Base-by-base conservation (phyloP, 1,140 invertebrate genomes). In the Phymastichus coffea region DNA sequence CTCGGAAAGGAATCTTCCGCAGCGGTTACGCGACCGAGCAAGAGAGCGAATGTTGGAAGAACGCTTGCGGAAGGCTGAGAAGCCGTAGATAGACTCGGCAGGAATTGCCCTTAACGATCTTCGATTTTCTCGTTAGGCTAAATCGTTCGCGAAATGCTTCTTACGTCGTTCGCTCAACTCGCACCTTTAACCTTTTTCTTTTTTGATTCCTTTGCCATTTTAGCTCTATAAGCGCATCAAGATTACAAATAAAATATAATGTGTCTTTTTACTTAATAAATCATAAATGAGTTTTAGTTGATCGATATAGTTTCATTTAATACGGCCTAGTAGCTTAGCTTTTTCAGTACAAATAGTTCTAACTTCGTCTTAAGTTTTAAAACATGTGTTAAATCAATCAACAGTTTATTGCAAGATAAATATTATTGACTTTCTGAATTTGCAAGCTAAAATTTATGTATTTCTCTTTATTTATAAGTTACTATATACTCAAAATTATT, bases 101-200 rank as follows among this genome's bases (percentile, higher is more conserved):
- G 70, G 70, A 73, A 73, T 73, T 71, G 66, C 69, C 67, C 68
- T 68, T 73, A 75, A 75, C 67, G 70, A 73, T 66, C 67, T 70
- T 74, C 72, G 72, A 74, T 75, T 73, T 74, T 73, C 70, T 73
- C 66, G 71, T 75, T 75, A 75, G 67, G 48, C 63, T 63, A 54
- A 72, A 70, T 70, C 66, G 67, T 72, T 73, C 63, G 30, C 58
- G 66, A 63, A 67, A 72, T 63, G 66, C 66, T 63, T 66, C 57
- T 55, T 64, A 66, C 69, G 69, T 69, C 67, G 59, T 60, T 60
- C 65, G 47, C 41, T 60, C 43, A 60, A 41, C 57, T 59, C 52
- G 56, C 49, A 60, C 30, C 40, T 57, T 68, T 52, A 57, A 35
- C 41, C 54, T 68, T 57, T 64, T 63, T 49, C 59, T 56, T 61